Conservation (phyloP, 2,888 invertebrate genomes). For the Mesochorus sp. region DNA sequence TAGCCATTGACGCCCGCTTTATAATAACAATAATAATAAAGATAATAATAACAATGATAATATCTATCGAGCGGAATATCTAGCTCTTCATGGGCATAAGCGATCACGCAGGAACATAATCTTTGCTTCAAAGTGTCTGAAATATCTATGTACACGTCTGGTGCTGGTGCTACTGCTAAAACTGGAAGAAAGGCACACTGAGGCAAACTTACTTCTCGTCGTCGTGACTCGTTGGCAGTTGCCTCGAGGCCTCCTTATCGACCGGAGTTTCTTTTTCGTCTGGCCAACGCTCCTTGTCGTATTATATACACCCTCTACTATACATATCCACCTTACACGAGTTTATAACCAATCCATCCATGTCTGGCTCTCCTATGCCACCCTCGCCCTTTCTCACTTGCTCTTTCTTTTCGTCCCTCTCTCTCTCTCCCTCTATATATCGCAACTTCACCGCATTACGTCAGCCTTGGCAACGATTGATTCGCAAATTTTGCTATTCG, state of each 20-base stretch:
- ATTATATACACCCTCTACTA: constrained; percentile 1
- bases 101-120: constrained; percentile 59
- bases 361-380: background rate
- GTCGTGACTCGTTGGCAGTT: constrained; percentile 28
- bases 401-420: background rate
- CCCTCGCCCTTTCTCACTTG: background rate
- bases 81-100: constrained; percentile 43
- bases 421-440: background rate
- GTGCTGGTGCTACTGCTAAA: background rate
- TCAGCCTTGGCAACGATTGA: constrained; percentile 36
- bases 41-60: constrained; percentile 1
- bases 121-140: constrained; percentile 59
- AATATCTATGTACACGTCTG: constrained; percentile 2
- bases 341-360: constrained; percentile 17
- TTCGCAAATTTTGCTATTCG: constrained; percentile 45
- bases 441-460: constrained; percentile 10
- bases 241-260: constrained; percentile 54
- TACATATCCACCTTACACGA: background rate
- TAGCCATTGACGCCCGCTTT: background rate
- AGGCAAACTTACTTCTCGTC: constrained; percentile 23
- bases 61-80: constrained; percentile 21
- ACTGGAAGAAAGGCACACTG: constrained; percentile 1
- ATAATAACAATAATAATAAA: constrained; percentile 5
- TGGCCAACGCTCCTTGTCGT: constrained; percentile 55
- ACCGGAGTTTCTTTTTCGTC: constrained; percentile 56